Evolutionary conservation across 1,140 invertebrate species (phyloP), one percentile per base, ranked within the genome.

Genomic region (Drosophila arawakana): DNA sequence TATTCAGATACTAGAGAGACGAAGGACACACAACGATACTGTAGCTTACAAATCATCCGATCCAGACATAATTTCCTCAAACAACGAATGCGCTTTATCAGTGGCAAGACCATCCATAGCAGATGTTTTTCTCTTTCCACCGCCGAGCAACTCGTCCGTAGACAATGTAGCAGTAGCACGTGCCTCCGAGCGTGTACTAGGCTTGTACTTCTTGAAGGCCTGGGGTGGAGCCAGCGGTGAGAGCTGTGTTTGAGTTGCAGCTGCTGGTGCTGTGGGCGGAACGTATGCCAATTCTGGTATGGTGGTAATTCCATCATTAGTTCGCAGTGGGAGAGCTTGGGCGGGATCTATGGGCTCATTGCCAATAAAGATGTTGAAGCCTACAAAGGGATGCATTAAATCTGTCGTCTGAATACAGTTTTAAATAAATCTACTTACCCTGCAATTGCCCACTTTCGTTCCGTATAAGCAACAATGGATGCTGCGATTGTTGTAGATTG

Each of bases 391-490:
- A 5, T 3, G 1, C 15, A 4, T 11, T 55, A 57, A 46, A 39
- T 11, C n/a, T 11, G 10, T 11, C 0, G 0, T 7, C n/a, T 18
- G 7, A 10, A 30, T 30, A 5, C 30, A 11, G 1, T 21, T 21
- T 21, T 0, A 62, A 11, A 2, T 61, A 54, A n/a, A 3, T 0
- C 15, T 8, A 11, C 61, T 71, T 76, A 92, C 91, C 76, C 68
- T 92, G 91, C 52, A 73, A 84, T 41, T 76, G 75, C 6, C 91
- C 91, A 5, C 76, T 75, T 30, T 86, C 82, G 11, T 90, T 91
- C 25, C 80, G 81, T 11, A 92, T 71, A 7, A 91, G 39, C 0
- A 92, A 72, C 10, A 91, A 34, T 3, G 78, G 75, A 76, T 79
- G 71, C 41, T 81, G 39, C 2, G 70, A 68, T 8, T 75, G 62